Conservation (phyloP, 2,888 invertebrate genomes). For the Drosophila buzzatii region DNA sequence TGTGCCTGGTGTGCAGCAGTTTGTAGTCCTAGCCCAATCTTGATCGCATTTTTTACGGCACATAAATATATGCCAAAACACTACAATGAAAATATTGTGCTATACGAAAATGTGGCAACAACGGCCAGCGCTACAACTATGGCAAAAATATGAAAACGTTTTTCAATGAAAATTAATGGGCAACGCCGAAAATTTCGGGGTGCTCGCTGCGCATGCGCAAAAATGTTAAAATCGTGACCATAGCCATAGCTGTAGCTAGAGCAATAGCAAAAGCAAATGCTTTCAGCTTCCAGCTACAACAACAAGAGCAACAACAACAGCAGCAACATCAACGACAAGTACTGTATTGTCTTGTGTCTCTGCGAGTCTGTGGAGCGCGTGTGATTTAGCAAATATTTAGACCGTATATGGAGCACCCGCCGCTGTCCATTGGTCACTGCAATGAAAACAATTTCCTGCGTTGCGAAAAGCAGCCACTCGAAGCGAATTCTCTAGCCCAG, state of each 20-base stretch:
- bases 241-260: conserved; percentile 20
- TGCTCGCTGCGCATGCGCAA: conserved; percentile 82
- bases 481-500: conserved; percentile 29
- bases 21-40: conserved; percentile 71
- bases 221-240: conserved; percentile 85
- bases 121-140: conserved; percentile 60
- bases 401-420: conserved; percentile 78
- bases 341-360: conserved; percentile 65
- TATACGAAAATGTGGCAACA: conserved; percentile 72
- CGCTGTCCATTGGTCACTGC: conserved; percentile 52
- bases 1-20: conserved; percentile 57
- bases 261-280: conserved; percentile 20
- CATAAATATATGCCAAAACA: conserved; percentile 82
- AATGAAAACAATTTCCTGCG: conserved; percentile 73
- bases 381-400: conserved; percentile 81
- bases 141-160: conserved; percentile 81
- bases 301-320: not conserved
- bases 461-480: conserved; percentile 57
- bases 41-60: conserved; percentile 82
- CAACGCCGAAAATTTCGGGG: conserved; percentile 79
- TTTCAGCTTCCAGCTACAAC: conserved; percentile 40
- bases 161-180: conserved; percentile 81
- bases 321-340: not conserved
- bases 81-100: conserved; percentile 78
- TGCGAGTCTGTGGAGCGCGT: conserved; percentile 65